These are phyloP conservation scores for Tubulanus polymorphus DNA, from an alignment of 2,888 invertebrate genomes.

Conservation along the genomic window DNA sequence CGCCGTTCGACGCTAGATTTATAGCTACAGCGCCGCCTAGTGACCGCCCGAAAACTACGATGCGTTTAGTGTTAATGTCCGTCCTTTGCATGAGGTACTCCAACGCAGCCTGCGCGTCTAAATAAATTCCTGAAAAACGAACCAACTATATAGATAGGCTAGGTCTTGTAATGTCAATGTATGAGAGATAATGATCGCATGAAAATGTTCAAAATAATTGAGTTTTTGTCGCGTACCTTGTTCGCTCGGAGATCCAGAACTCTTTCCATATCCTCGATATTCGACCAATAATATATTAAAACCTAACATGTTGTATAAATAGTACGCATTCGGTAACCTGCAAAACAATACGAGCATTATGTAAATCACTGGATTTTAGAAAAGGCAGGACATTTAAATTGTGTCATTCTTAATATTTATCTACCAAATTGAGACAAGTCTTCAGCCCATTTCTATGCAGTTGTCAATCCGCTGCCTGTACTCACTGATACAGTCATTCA, in stretches of 20 bases:
- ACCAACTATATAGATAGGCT: too few species aligned
- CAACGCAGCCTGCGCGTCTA: constrained; percentile 82
- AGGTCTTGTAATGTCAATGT: too few species aligned
- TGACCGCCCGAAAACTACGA: constrained; percentile 81
- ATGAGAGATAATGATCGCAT: too few species aligned
- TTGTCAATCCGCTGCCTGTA: too few species aligned
- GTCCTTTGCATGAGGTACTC: constrained; percentile 76
- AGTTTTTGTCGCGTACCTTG: constrained; percentile 56
- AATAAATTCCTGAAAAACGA: constrained; percentile 65
- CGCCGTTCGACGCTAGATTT: constrained; percentile 72
- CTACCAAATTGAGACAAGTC: too few species aligned
- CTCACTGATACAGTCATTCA: too few species aligned
- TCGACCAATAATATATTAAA: constrained; percentile 90
- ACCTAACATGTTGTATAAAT: constrained; percentile 73
- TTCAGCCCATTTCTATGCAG: too few species aligned
- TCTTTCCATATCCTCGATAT: constrained; percentile 90
- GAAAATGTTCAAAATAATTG: too few species aligned
- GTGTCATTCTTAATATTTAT: too few species aligned
- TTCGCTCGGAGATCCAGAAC: constrained; percentile 81
- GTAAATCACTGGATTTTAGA: too few species aligned
- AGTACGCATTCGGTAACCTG: constrained; percentile 82
- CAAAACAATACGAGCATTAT: too few species aligned
- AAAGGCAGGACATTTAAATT: too few species aligned
- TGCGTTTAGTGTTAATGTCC: constrained; percentile 79
- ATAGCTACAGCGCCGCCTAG: constrained; percentile 91